Evolutionary conservation across 2,113 vertebrate genomes (phyloP).

Genomic region (Stictonetta naevosa): DNA sequence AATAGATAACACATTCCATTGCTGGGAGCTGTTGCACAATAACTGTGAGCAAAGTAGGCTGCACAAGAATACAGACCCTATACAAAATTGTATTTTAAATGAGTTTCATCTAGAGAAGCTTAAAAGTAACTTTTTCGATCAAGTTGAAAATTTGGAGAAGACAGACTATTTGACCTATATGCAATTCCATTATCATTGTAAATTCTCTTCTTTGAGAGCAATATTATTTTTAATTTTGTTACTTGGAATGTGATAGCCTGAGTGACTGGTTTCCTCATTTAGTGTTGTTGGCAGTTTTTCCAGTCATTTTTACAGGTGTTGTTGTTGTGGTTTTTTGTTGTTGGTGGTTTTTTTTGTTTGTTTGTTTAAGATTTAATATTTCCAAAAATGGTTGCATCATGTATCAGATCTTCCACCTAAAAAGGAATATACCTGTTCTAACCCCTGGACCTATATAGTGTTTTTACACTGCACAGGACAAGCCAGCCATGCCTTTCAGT

Average conservation of each 20-base stretch:
- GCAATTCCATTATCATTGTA: neutral
- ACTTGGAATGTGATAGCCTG: neutral
- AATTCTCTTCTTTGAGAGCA: neutral
- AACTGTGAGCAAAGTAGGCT: neutral
- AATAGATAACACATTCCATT: neutral
- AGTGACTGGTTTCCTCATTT: neutral
- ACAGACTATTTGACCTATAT: neutral
- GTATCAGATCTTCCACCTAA: neutral
- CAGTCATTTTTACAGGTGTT: neutral
- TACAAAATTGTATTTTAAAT: neutral
- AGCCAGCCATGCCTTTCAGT: neutral
- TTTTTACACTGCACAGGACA: neutral
- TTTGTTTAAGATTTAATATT: neutral
- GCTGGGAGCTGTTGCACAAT: neutral
- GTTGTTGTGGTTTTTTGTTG: too few relatives aligned
- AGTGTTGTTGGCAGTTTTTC: neutral
- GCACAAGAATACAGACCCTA: neutral
- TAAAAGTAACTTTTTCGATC: neutral
- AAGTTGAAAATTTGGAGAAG: neutral
- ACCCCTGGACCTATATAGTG: neutral
- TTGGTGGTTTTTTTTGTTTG: too few relatives aligned
- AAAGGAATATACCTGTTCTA: neutral
- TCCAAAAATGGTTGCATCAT: neutral
- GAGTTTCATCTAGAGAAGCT: neutral
- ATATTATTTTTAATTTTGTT: constrained; percentile 10